Base-by-base conservation (phyloP, 2,113 vertebrate genomes). In the Trichomycterus rosablanca region DNA sequence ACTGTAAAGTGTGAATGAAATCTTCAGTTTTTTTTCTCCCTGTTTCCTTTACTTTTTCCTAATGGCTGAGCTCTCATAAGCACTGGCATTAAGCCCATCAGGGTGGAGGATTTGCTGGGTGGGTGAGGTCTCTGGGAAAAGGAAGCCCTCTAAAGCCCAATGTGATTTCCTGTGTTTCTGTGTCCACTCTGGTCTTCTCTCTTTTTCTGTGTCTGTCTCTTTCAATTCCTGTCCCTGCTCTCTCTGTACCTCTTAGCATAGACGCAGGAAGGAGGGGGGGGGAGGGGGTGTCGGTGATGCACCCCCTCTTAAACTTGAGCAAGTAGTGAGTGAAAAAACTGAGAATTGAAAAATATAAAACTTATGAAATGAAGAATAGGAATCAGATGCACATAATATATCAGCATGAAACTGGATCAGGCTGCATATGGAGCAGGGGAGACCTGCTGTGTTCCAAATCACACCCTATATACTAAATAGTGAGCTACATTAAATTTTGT, bases 111-210 rank as follows among this genome's bases (percentile, higher is more conserved):
- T 82, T 86, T 20, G 30, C 19, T 24, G 65, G 44, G 54, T 43
- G 52, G 60, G 76, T 70, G 70, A 69, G 76, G 11, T 84, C 80
- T 77, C 83, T 85, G 76, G 90, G 89, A 93, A 93, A 91, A 87
- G 85, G 84, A 91, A 88, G 86, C 84, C 88, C 85, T 91, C 89
- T 85, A 87, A 89, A 89, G 81, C 81, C 49, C 57, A 28, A 81
- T 93, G 89, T 89, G 83, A 88, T 90, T 95, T 92, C 89, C 89
- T 89, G 77, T 90, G 75, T 82, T 88, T 88, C 84, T 79, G n/a
- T 79, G 69, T 61, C 61, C 67, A 74, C 66, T 62, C n/a, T 55
- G 32, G 14, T 24, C 23, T 37, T 67, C 59, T 61, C 24, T 43
- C 51, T 44, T 11, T 59, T 58, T 34, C 20, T 74, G 49, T 14